A percentile compares a stretch with the other conserved stretches of the same genome.
Conservation (phyloP, 2,888 invertebrate genomes). For the Drosophila colorata region DNA sequence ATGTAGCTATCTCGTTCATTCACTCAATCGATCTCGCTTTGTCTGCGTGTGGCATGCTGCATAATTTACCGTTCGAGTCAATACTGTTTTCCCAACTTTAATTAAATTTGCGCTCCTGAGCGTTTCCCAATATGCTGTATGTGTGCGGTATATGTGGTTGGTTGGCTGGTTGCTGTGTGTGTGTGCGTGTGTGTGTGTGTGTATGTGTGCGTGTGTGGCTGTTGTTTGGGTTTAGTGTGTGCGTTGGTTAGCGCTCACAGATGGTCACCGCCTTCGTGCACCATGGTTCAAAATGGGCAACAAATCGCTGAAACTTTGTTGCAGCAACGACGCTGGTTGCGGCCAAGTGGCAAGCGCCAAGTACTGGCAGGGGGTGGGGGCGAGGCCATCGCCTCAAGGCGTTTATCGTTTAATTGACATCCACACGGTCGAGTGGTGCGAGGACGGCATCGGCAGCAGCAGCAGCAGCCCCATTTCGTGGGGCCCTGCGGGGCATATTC, state of each 20-base stretch:
- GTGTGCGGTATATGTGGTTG: too few relatives aligned
- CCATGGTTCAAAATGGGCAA: conserved; percentile 49
- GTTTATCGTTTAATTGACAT: conserved; percentile 63
- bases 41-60: conserved; percentile 68
- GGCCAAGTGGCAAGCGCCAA: conserved; percentile 3
- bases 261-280: conserved; percentile 26
- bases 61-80: conserved; percentile 76
- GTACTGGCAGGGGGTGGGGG: neutral
- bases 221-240: neutral
- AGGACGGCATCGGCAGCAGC: neutral
- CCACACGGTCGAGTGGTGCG: conserved; percentile 26
- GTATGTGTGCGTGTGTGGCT: conserved; percentile 5
- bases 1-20: conserved; percentile 11
- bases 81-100: conserved; percentile 75
- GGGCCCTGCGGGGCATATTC: conserved; percentile 5
- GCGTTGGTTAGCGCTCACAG: conserved; percentile 13
- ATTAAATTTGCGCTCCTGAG: conserved; percentile 73
- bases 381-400: conserved; percentile 46
- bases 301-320: conserved; percentile 60
- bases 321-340: conserved; percentile 25
- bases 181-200: conserved; percentile 9
- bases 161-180: neutral
- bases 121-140: conserved; percentile 48
- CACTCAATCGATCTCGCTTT: conserved; percentile 36
- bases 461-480: conserved; percentile 8